Conservation (phyloP, 2,797 vertebrate genomes). For the Mus spretus region DNA sequence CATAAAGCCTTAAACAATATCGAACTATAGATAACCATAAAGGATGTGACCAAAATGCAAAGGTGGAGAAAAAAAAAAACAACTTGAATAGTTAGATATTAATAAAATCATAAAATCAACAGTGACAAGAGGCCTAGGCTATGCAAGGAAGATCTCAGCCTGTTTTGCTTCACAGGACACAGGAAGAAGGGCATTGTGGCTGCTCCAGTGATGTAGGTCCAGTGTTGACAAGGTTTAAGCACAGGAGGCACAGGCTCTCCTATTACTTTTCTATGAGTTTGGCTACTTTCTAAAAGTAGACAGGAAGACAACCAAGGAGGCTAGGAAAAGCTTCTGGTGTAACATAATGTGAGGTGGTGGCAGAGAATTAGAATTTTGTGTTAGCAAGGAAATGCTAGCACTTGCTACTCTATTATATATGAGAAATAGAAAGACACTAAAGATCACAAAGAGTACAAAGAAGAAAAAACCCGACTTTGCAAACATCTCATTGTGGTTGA, state of each 20-base stretch:
- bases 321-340: not conserved
- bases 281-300: constrained; percentile 2
- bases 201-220: not conserved
- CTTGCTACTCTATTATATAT: not conserved
- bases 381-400: not conserved
- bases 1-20: constrained; percentile 2
- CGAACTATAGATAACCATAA: not conserved
- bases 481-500: not conserved
- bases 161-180: not conserved
- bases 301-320: not conserved
- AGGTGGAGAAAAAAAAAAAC: not conserved
- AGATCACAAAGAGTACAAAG: not conserved
- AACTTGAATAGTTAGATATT: not conserved
- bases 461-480: not conserved
- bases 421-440: not conserved
- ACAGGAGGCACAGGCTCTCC: not conserved
- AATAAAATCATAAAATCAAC: not conserved
- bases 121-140: not conserved
- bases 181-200: not conserved
- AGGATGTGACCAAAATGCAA: not conserved
- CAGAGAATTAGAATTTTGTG: not conserved
- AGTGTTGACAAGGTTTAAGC: not conserved
- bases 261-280: not conserved
- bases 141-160: not conserved
- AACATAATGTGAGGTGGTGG: not conserved